A percentile compares a stretch with the other conserved stretches of the same genome.
Evolutionary conservation across 2,113 vertebrate genomes (phyloP).

Genomic region (Alaudala cheleensis): DNA sequence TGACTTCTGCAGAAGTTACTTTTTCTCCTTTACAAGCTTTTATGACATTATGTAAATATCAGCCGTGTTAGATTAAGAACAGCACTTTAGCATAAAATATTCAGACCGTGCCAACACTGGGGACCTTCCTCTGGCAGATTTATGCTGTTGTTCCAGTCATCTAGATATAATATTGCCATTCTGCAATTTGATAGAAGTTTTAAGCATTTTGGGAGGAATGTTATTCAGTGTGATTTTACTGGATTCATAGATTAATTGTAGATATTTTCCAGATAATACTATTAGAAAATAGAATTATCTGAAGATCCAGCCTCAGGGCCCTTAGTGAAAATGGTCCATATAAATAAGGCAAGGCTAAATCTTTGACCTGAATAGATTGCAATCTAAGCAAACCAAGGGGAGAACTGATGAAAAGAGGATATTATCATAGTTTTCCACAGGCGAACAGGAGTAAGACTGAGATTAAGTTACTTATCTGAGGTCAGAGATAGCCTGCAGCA

Average conservation of each 20-base stretch:
- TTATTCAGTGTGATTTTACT: not conserved
- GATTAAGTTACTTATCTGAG: constrained; percentile 1
- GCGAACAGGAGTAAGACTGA: not conserved
- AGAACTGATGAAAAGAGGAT: constrained; percentile 21
- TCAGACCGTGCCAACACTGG: not conserved
- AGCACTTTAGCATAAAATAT: not conserved
- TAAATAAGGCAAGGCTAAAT: not conserved
- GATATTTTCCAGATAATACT: constrained; percentile 28
- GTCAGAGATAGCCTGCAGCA: not conserved
- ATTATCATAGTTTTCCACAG: not conserved
- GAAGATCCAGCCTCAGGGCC: not conserved
- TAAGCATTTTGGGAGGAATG: not conserved
- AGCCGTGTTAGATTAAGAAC: not conserved
- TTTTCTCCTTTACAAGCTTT: not conserved
- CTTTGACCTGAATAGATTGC: constrained; percentile 46
- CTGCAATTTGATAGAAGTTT: not conserved
- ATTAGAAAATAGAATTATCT: constrained; percentile 3
- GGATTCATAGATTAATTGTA: not conserved
- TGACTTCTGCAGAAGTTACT: not conserved
- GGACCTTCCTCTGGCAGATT: not conserved
- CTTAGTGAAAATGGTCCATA: not conserved
- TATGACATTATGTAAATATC: not conserved
- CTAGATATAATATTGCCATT: not conserved
- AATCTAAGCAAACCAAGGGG: constrained; percentile 23
- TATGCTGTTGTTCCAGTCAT: not conserved